Conservation (phyloP, 2,113 vertebrate species). For the Craseonycteris thonglongyai region DNA sequence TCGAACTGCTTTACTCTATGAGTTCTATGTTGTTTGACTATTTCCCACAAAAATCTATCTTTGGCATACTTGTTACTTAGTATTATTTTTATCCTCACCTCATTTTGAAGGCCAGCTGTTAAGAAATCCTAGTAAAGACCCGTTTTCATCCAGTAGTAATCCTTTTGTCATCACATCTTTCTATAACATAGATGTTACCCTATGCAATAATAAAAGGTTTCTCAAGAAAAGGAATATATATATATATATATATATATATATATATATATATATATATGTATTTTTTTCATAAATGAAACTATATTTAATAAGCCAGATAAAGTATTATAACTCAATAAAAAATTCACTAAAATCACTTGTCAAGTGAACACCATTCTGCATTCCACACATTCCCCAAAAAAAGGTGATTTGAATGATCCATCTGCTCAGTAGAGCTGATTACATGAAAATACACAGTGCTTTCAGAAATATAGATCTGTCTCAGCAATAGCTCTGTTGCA, state of each 20-base stretch:
- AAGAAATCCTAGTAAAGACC: background rate
- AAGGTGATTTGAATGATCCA: background rate
- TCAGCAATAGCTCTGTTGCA: background rate
- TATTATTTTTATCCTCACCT: background rate
- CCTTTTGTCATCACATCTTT: background rate
- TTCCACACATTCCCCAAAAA: background rate
- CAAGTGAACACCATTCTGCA: background rate
- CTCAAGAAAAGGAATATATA: background rate
- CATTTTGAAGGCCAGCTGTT: background rate
- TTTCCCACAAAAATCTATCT: background rate
- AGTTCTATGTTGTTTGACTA: background rate
- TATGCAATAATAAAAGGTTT: background rate
- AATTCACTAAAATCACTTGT: background rate
- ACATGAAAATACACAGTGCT: background rate
- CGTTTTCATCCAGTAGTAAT: background rate
- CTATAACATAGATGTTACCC: background rate
- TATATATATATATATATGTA: background rate
- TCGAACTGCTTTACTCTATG: background rate
- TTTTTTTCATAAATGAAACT: slow-evolving; percentile 13
- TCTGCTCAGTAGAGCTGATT: background rate
- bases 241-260: too few species aligned
- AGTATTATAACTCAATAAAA: background rate
- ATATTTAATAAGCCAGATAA: background rate
- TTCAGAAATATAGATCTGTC: background rate
- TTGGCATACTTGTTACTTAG: background rate